Conservation (phyloP, 2,113 vertebrate species). For the Takifugu flavidus region DNA sequence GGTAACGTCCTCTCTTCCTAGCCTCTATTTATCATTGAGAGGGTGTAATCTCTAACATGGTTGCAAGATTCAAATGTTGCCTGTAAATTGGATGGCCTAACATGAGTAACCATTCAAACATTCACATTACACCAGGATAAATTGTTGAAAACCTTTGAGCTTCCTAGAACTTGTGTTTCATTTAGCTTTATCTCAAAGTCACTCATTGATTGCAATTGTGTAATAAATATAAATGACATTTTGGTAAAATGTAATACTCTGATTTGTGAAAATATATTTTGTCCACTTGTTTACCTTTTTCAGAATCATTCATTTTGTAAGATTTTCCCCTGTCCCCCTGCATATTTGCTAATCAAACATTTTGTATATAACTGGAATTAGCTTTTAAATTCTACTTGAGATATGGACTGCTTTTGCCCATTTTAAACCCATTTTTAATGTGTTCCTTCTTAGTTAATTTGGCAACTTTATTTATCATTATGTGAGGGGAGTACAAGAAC, state of each 20-base stretch:
- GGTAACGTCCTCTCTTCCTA: conserved; percentile 16
- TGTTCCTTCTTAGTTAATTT: background rate
- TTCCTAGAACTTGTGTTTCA: too few relatives aligned
- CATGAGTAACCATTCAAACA: conserved; percentile 19
- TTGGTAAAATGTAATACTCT: too few relatives aligned
- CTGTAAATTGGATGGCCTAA: conserved; percentile 15
- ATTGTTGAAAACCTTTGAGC: background rate
- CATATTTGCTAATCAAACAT: too few relatives aligned
- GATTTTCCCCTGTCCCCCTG: too few relatives aligned
- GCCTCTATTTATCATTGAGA: background rate
- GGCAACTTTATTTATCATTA: background rate
- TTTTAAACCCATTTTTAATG: background rate
- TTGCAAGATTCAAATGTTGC: background rate
- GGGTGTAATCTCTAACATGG: conserved; percentile 23
- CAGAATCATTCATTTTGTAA: too few relatives aligned
- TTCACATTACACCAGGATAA: conserved; percentile 10
- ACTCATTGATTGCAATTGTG: too few relatives aligned
- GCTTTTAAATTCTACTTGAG: background rate
- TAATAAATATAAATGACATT: too few relatives aligned
- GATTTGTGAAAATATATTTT: too few relatives aligned
- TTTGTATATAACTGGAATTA: too few relatives aligned
- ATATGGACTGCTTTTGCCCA: background rate
- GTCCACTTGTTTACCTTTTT: too few relatives aligned
- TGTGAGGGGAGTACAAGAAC: background rate
- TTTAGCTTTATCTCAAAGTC: too few relatives aligned